Base-by-base conservation (phyloP, 2,113 vertebrate genomes). In the Centropus unirufus region DNA sequence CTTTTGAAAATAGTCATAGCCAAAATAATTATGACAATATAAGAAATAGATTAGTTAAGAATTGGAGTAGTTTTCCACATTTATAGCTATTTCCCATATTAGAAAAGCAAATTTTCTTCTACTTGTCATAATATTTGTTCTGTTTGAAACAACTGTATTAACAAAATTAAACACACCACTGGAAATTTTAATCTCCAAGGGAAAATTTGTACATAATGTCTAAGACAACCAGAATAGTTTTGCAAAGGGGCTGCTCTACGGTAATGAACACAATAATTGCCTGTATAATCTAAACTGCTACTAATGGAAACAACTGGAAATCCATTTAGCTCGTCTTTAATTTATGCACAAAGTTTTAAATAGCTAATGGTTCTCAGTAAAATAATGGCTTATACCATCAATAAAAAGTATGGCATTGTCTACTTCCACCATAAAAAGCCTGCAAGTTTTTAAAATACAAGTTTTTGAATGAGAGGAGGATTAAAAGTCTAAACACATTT, bases 231-330 rank as follows among this genome's bases (percentile, higher is more conserved):
- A 97, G 96, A 96, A 93, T 9, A 97, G 83, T 95, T 97, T 93
- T 97, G 96, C 82, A 96, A 97, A 97, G 93, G 97, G 97, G 91
- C 79, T 97, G 95, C 95, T 97, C 95, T 91, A 89, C 29, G 66
- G 92, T 97, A 98, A 98, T 98, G 98, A 98, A 93, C 93, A 96
- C 97, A 97, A 95, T 98, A 98, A 98, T 97, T 98, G 98, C 97
- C 97, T 97, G 93, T 96, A 97, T 97, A 98, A 98, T 98, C 97
- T 98, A 97, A 98, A 98, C 98, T 94, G 97, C 97, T 96, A 93
- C 97, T 98, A 98, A 98, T 97, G 97, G 96, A 96, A 97, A 97
- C 95, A 91, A 97, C 97, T 66, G 78, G 96, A 98, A 97, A 97
- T 94, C 97, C 97, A 98, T 98, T 98, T 98, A 98, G 97, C 95